Percentiles rank a stretch among this genome's conserved stretches.
These are phyloP conservation scores for Daubentonia madagascariensis DNA, from an alignment of 2,113 vertebrate species.

Conservation along the genomic window DNA sequence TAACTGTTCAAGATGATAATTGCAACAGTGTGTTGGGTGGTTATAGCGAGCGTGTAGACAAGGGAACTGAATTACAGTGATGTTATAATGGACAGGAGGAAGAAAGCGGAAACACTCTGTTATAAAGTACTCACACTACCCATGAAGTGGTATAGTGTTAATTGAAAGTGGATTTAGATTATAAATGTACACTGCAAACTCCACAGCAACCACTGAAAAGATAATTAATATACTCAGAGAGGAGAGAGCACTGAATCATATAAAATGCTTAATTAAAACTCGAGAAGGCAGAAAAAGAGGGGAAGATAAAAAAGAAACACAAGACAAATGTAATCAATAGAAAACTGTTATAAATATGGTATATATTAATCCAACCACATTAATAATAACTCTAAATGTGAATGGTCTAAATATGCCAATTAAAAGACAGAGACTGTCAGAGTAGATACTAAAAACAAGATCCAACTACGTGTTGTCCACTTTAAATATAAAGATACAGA, in stretches of 20 bases:
- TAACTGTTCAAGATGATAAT: neutral
- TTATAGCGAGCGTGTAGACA: neutral
- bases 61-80: neutral
- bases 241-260: neutral
- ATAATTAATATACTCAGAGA: neutral
- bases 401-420: neutral
- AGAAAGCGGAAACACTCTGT: neutral
- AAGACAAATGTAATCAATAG: neutral
- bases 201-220: neutral
- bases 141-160: neutral
- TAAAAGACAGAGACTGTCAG: neutral
- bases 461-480: neutral
- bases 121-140: neutral
- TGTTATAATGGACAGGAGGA: neutral
- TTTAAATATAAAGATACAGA: neutral
- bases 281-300: neutral
- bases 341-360: neutral
- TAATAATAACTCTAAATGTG: neutral
- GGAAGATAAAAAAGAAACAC: neutral
- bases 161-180: neutral
- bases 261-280: neutral
- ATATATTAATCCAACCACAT: neutral
- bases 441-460: neutral
- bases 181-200: neutral
- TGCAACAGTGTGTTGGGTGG: neutral